Evolutionary conservation across 2,113 vertebrate genomes (phyloP).

Genomic region (Cephalopterus ornatus): DNA sequence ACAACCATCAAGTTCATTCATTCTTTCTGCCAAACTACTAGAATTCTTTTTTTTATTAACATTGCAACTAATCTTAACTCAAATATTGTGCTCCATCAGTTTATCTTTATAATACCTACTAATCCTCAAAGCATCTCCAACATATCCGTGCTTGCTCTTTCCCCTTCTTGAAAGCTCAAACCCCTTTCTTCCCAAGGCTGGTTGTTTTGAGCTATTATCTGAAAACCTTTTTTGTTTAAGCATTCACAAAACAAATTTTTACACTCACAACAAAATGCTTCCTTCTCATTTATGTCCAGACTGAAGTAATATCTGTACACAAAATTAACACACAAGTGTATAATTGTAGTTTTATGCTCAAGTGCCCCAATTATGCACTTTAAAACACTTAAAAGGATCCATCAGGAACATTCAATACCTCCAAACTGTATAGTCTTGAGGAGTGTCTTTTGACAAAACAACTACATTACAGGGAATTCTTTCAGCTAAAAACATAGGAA

Average conservation of each 20-base stretch:
- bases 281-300: slow-evolving; percentile 63
- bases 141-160: neutral
- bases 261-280: slow-evolving; percentile 38
- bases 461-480: neutral
- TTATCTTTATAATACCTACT: neutral
- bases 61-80: neutral
- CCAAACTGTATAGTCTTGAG: slow-evolving; percentile 29
- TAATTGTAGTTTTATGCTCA: slow-evolving; percentile 77
- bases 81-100: neutral
- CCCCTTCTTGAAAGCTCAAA: neutral
- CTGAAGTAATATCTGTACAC: slow-evolving; percentile 65
- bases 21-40: neutral
- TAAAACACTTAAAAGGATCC: slow-evolving; percentile 63
- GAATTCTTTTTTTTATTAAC: neutral
- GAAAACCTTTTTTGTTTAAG: slow-evolving; percentile 40
- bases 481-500: neutral
- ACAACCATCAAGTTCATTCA: neutral
- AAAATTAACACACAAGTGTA: slow-evolving; percentile 75
- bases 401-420: slow-evolving; percentile 48
- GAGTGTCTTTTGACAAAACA: slow-evolving; percentile 48
- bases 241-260: slow-evolving; percentile 45
- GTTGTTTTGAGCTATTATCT: neutral
- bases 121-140: neutral
- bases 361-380: slow-evolving; percentile 71
- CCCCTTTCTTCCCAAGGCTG: neutral